A percentile compares a stretch with the other conserved stretches of the same genome.
phyloP scores from a whole-genome alignment of 2,113 vertebrate species.

The Redunca redunca region DNA sequence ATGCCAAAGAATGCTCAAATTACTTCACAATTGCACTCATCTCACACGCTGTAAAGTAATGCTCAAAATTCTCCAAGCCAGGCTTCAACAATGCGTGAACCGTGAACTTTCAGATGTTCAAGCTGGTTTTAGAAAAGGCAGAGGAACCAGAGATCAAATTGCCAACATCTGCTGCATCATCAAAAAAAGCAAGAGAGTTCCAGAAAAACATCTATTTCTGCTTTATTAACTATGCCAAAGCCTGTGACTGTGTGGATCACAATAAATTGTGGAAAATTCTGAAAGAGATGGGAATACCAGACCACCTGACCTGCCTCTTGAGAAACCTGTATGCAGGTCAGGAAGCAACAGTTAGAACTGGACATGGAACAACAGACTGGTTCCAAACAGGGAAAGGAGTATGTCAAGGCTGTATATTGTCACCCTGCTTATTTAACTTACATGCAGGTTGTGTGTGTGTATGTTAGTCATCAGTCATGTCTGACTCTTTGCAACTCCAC shows the following conservation, averaged over 20 bases:
- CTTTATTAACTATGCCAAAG: not conserved
- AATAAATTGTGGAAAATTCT: not conserved
- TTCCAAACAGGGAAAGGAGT: not conserved
- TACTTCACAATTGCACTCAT: not conserved
- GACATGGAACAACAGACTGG: not conserved
- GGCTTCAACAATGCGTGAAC: not conserved
- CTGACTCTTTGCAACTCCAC: too few species aligned
- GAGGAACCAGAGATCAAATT: not conserved
- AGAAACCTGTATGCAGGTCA: not conserved
- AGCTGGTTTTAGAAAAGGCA: not conserved
- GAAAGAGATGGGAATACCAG: not conserved
- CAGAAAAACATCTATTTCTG: not conserved
- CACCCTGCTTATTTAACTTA: not conserved
- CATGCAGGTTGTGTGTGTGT: not conserved
- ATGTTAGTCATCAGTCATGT: too few species aligned
- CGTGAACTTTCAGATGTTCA: not conserved
- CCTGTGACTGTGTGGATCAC: not conserved
- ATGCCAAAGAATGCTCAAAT: not conserved
- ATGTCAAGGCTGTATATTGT: not conserved
- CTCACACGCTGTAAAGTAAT: not conserved
- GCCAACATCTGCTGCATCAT: not conserved
- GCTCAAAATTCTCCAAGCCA: not conserved
- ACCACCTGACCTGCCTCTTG: not conserved
- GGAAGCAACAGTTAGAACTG: not conserved
- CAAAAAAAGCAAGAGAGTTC: not conserved